Percentiles rank a stretch among this genome's conserved stretches.
phyloP scores from a whole-genome alignment of 2,888 invertebrate genomes.

The Drosophila pullipes region DNA sequence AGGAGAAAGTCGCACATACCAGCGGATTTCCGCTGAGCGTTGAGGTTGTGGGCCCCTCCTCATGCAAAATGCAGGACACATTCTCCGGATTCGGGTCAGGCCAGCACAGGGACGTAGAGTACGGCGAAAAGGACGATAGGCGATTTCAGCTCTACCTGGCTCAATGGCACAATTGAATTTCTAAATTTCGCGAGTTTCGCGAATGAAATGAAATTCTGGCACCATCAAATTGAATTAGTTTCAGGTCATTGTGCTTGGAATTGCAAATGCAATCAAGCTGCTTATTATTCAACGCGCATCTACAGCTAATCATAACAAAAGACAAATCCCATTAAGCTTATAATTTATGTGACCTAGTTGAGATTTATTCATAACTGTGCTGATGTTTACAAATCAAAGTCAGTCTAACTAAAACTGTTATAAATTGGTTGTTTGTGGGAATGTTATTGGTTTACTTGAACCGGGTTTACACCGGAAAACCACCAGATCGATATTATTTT shows the following conservation, averaged over 20 bases:
- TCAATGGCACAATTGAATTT: slow-evolving; percentile 54
- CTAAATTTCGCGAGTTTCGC: slow-evolving; percentile 37
- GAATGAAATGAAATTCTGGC: slow-evolving; percentile 29
- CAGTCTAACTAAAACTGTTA: neutral
- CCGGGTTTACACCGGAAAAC: neutral
- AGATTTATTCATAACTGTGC: neutral
- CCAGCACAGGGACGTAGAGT: neutral
- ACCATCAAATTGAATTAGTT: slow-evolving; percentile 60
- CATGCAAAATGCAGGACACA: slow-evolving; percentile 67
- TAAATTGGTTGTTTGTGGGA: neutral
- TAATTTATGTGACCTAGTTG: neutral
- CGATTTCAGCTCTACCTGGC: slow-evolving; percentile 5
- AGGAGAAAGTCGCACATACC: slow-evolving; percentile 27
- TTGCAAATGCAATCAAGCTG: slow-evolving; percentile 68
- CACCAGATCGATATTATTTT: neutral
- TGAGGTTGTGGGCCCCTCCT: slow-evolving; percentile 40
- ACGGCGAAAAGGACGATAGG: neutral
- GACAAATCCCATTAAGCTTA: neutral
- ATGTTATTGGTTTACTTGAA: neutral
- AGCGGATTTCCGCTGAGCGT: slow-evolving; percentile 69
- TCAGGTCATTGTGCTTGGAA: slow-evolving; percentile 54
- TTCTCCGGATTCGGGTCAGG: slow-evolving; percentile 9
- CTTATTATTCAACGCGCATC: slow-evolving; percentile 14
- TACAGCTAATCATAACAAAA: neutral
- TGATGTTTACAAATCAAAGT: neutral